Percentiles rank a stretch among this genome's conserved stretches.
phyloP scores from a whole-genome alignment of 92 coral and sea anemone species.

The Desmophyllum pertusum region DNA sequence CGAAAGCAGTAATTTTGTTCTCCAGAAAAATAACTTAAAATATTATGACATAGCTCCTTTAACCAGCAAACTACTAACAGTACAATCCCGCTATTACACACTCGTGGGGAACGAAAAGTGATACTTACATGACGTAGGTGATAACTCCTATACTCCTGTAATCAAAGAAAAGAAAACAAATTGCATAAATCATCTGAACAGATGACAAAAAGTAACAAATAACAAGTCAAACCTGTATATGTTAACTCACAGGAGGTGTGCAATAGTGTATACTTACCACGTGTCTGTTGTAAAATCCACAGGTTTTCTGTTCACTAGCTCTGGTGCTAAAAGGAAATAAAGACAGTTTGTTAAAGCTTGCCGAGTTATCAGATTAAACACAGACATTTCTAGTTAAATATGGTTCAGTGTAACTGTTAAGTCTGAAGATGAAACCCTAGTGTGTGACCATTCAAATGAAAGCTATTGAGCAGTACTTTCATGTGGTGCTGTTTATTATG shows the following conservation, averaged over 20 bases:
- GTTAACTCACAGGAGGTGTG: background rate
- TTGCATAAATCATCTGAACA: background rate
- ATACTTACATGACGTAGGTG: conserved; percentile 96
- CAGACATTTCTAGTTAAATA: background rate
- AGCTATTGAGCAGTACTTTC: too few relatives aligned
- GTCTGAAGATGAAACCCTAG: too few relatives aligned
- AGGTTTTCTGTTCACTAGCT: conserved; percentile 78
- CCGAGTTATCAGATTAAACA: background rate
- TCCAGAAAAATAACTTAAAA: too few relatives aligned
- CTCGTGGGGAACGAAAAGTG: too few relatives aligned
- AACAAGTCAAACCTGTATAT: background rate
- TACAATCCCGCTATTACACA: too few relatives aligned
- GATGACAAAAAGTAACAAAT: background rate
- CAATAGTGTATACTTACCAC: conserved; percentile 61
- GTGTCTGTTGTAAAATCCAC: conserved; percentile 84
- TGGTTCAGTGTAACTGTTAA: background rate
- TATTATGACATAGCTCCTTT: too few relatives aligned
- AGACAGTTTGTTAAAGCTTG: background rate
- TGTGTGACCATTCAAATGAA: too few relatives aligned
- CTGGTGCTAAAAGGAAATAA: conserved; percentile 74
- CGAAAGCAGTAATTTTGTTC: too few relatives aligned
- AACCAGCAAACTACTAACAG: too few relatives aligned
- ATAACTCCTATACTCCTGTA: conserved; percentile 94
- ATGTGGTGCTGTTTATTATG: too few relatives aligned
- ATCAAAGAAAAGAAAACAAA: conserved; percentile 21